phyloP scores from a whole-genome alignment of 2,888 invertebrate species.

The Synanthedon tipuliformis region DNA sequence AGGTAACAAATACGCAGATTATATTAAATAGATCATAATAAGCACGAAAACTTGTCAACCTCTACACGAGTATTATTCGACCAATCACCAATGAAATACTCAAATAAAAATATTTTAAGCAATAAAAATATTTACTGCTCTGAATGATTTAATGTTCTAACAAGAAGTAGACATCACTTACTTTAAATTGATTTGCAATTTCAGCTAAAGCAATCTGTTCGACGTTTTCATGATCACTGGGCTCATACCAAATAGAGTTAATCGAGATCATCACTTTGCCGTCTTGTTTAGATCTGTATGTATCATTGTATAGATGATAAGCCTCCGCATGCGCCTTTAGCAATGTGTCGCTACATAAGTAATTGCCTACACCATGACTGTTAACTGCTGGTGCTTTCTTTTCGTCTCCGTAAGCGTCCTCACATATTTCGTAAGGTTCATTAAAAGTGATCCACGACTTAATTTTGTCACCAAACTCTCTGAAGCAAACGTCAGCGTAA shows the following conservation, averaged over 20 bases:
- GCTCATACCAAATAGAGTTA: slow-evolving; percentile 67
- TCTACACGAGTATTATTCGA: too few relatives aligned
- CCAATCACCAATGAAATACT: too few relatives aligned
- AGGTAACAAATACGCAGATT: too few relatives aligned
- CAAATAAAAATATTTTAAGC: too few relatives aligned
- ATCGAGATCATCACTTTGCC: slow-evolving; percentile 68
- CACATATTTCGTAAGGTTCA: slow-evolving; percentile 71
- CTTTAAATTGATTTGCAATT: slow-evolving; percentile 65
- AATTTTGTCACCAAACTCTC: slow-evolving; percentile 67
- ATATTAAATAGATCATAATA: too few relatives aligned
- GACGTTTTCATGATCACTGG: slow-evolving; percentile 44
- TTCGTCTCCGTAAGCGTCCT: slow-evolving; percentile 63
- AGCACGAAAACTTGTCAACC: too few relatives aligned
- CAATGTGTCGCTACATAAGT: slow-evolving; percentile 73
- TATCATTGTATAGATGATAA: slow-evolving; percentile 73
- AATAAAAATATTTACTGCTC: too few relatives aligned
- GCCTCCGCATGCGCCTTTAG: slow-evolving; percentile 76
- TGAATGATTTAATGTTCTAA: too few relatives aligned
- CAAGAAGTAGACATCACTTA: slow-evolving; percentile 13
- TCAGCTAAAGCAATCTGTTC: slow-evolving; percentile 58
- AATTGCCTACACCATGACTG: slow-evolving; percentile 71
- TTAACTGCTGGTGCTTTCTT: slow-evolving; percentile 66
- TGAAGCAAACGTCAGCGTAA: slow-evolving; percentile 67
- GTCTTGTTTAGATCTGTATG: slow-evolving; percentile 67
- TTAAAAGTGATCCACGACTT: slow-evolving; percentile 79